These are phyloP conservation scores for Drosophila anomalata DNA, from an alignment of 2,888 invertebrate genomes.

Conservation along the genomic window DNA sequence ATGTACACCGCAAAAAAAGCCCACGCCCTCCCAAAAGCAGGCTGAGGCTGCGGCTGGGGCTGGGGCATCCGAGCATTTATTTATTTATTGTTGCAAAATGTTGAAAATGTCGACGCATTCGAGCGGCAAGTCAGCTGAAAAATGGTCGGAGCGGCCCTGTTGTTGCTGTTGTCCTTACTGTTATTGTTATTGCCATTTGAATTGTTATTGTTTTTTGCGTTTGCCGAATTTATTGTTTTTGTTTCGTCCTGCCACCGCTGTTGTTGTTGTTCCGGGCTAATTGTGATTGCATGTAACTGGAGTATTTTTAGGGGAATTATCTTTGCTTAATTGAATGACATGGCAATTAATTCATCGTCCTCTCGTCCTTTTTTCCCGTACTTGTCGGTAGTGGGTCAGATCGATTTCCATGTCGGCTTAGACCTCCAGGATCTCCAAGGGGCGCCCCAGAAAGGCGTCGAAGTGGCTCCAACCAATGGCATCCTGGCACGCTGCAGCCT, in stretches of 20 bases:
- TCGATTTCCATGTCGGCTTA: constrained; percentile 3
- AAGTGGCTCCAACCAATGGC: too few relatives aligned
- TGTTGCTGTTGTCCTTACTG: constrained; percentile 16
- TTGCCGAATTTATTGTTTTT: constrained; percentile 20
- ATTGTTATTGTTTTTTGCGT: constrained; percentile 27
- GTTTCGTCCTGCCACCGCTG: not conserved
- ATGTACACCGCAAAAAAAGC: constrained; percentile 1
- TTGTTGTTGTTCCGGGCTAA: constrained; percentile 35
- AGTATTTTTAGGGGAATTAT: constrained; percentile 61
- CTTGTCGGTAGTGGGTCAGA: not conserved
- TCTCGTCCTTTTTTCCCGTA: not conserved
- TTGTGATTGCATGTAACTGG: constrained; percentile 63
- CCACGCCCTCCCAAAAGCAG: not conserved
- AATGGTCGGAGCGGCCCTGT: constrained; percentile 4
- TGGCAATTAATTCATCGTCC: constrained; percentile 46
- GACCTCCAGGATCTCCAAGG: too few relatives aligned
- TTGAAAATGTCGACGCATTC: constrained; percentile 39
- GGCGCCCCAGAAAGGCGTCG: too few relatives aligned
- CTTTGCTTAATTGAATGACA: constrained; percentile 60
- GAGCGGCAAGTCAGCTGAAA: constrained; percentile 43
- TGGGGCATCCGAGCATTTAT: constrained; percentile 11
- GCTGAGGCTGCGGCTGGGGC: too few relatives aligned
- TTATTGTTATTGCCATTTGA: constrained; percentile 37
- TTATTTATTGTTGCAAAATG: constrained; percentile 30
- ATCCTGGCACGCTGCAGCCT: too few relatives aligned